Evolutionary conservation across 1,140 invertebrate species (phyloP).

Genomic region (Ericerus pela): DNA sequence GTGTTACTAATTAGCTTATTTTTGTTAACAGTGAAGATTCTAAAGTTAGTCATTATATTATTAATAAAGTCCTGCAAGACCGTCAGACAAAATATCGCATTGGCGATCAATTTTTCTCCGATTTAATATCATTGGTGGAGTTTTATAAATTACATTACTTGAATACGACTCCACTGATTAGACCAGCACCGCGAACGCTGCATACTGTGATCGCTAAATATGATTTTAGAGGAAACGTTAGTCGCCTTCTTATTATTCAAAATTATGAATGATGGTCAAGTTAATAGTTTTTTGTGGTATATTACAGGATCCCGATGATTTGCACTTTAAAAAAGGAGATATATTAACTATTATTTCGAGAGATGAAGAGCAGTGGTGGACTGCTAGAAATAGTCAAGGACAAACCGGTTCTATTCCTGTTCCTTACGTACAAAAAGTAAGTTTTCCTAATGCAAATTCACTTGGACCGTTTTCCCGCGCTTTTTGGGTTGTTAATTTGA

Average conservation of each 20-base stretch:
- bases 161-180: constrained; percentile 83
- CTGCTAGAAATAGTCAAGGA: constrained; percentile 73
- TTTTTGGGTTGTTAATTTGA: too few species aligned
- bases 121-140: constrained; percentile 74
- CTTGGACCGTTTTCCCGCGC: too few species aligned
- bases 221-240: constrained; percentile 78
- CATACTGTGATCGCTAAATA: constrained; percentile 83
- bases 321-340: constrained; percentile 90
- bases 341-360: constrained; percentile 81
- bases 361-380: constrained; percentile 97
- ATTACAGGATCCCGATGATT: constrained; percentile 77
- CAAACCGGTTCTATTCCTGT: constrained; percentile 87
- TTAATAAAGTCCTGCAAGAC: constrained; percentile 73
- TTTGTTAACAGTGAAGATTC: constrained; percentile 65
- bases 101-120: constrained; percentile 85
- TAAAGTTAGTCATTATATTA: constrained; percentile 96
- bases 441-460: neutral
- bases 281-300: constrained; percentile 11
- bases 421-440: constrained; percentile 65
- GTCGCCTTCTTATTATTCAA: too few species aligned
- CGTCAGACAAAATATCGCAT: constrained; percentile 71
- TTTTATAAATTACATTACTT: constrained; percentile 95
- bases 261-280: neutral
- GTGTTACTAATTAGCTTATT: too few species aligned
- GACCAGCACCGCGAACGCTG: constrained; percentile 59